A percentile compares a stretch with the other conserved stretches of the same genome.
phyloP scores from a whole-genome alignment of 1,140 invertebrate genomes.

The Oncopodura yosiiana region DNA sequence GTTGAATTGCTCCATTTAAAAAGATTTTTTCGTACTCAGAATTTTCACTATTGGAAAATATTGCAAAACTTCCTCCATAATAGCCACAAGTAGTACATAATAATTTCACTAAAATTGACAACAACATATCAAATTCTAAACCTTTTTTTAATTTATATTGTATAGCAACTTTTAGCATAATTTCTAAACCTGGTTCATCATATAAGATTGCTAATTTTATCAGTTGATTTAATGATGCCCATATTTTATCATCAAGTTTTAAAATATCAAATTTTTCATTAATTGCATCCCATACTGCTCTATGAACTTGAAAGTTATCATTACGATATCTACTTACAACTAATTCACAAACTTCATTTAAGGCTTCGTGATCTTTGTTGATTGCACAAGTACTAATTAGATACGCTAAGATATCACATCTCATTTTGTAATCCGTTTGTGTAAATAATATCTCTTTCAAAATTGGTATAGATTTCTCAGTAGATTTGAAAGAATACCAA shows the following conservation, averaged over 20 bases:
- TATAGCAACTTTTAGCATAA: neutral
- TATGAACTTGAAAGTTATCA: slow-evolving; percentile 19
- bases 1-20: no score
- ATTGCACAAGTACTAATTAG: slow-evolving; percentile 14
- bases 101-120: no score
- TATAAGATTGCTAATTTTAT: slow-evolving; percentile 12
- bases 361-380: slow-evolving; percentile 8
- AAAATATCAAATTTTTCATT: slow-evolving; percentile 2
- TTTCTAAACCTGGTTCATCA: slow-evolving; percentile 6
- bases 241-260: slow-evolving; percentile 9
- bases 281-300: slow-evolving; percentile 11
- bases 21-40: no score
- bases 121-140: no score
- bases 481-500: slow-evolving; percentile 6
- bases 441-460: slow-evolving; percentile 11
- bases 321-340: slow-evolving; percentile 14
- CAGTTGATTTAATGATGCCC: slow-evolving; percentile 17
- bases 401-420: slow-evolving; percentile 4
- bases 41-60: no score
- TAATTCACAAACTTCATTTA: slow-evolving; percentile 12
- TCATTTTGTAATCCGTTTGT: slow-evolving; percentile 10
- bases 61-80: no score
- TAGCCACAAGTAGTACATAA: no score
- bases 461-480: slow-evolving; percentile 12
- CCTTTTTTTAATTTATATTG: no score